These are phyloP conservation scores for Drosophila ambigua DNA, from an alignment of 1,140 invertebrate species.

Conservation along the genomic window DNA sequence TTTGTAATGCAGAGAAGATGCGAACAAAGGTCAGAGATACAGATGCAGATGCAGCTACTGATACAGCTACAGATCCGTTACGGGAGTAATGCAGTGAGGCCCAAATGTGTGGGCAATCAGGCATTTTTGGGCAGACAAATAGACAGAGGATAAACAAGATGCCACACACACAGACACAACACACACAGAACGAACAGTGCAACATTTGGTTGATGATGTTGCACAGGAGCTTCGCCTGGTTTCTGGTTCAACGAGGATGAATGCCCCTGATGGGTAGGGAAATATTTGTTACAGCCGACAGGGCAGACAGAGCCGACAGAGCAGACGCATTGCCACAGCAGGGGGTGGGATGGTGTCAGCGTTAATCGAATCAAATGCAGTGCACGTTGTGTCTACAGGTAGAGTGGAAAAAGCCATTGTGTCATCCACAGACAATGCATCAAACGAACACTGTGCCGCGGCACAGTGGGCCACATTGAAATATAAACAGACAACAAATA, in stretches of 20 bases:
- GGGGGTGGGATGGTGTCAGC: background rate
- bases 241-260: slow-evolving; percentile 10
- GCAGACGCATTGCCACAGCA: too few species aligned
- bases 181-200: background rate
- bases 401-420: slow-evolving; percentile 28
- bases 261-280: slow-evolving; percentile 16
- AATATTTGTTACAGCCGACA: slow-evolving; percentile 11
- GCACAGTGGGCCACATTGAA: too few species aligned
- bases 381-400: slow-evolving; percentile 42
- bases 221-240: slow-evolving; percentile 7
- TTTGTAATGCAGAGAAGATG: slow-evolving; percentile 14
- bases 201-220: slow-evolving; percentile 18
- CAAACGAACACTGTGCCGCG: too few species aligned
- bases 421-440: too few species aligned
- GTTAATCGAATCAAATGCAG: slow-evolving; percentile 50
- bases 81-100: too few species aligned
- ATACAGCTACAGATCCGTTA: too few species aligned
- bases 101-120: too few species aligned
- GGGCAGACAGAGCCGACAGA: too few species aligned
- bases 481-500: too few species aligned
- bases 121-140: too few species aligned
- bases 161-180: background rate
- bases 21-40: too few species aligned
- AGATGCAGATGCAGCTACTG: too few species aligned
- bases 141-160: slow-evolving; percentile 15